phyloP scores from a whole-genome alignment of 2,888 invertebrate species.

The Caenorhabditis becei region DNA sequence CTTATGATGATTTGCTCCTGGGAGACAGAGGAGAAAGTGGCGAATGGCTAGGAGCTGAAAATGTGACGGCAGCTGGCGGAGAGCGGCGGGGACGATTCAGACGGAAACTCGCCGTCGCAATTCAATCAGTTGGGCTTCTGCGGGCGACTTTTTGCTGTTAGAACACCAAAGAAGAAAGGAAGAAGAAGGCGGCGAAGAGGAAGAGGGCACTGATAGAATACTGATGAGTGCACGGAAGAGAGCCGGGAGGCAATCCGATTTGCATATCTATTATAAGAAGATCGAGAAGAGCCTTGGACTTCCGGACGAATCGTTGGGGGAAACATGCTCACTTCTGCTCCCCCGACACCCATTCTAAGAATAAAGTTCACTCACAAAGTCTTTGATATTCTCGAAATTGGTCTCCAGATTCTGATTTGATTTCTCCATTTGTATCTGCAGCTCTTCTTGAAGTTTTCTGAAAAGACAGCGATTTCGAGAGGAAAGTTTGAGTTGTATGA shows the following conservation, averaged over 20 bases:
- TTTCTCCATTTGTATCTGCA: constrained; percentile 17
- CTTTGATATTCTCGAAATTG: constrained; percentile 49
- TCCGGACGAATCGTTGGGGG: too few species aligned
- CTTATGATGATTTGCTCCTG: constrained; percentile 13
- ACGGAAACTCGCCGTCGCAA: constrained; percentile 52
- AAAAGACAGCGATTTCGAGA: constrained; percentile 5
- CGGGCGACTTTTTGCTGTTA: constrained; percentile 29
- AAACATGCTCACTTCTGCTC: constrained; percentile 1
- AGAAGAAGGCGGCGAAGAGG: neutral
- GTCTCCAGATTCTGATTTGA: constrained; percentile 50
- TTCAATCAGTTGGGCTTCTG: constrained; percentile 30
- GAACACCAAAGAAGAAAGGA: constrained; percentile 50
- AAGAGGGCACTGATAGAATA: constrained; percentile 37
- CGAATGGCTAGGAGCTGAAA: constrained; percentile 25
- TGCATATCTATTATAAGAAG: constrained; percentile 52
- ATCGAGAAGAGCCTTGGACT: too few species aligned
- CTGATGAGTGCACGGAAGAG: constrained; percentile 40
- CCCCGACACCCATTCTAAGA: neutral
- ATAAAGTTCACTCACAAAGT: constrained; percentile 39
- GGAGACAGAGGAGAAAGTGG: constrained; percentile 5
- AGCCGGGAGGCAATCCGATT: constrained; percentile 37
- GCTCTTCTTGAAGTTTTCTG: constrained; percentile 55
- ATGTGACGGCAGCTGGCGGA: constrained; percentile 4
- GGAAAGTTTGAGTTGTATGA: neutral
- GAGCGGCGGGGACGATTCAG: constrained; percentile 37